These are phyloP conservation scores for Chionoecetes opilio DNA, from an alignment of 1,140 invertebrate genomes.

Conservation along the genomic window DNA sequence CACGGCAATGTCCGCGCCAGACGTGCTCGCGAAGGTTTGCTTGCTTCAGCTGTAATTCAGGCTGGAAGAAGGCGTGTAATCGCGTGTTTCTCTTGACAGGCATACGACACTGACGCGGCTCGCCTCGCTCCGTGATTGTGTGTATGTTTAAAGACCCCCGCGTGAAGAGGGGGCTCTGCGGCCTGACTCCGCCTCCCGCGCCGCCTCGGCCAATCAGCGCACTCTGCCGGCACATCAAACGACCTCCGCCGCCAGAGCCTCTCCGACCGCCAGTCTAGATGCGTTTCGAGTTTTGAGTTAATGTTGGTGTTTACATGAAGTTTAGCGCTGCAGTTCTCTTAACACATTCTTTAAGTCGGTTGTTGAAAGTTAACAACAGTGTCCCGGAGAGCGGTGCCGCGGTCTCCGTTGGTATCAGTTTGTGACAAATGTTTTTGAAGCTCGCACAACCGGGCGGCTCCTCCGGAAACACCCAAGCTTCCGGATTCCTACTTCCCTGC, in stretches of 20 bases:
- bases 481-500: slow-evolving; percentile 60
- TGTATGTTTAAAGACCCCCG: slow-evolving; percentile 70
- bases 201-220: slow-evolving; percentile 73
- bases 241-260: slow-evolving; percentile 69
- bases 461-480: slow-evolving; percentile 55
- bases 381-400: background rate
- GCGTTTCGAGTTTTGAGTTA: slow-evolving; percentile 79
- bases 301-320: slow-evolving; percentile 78
- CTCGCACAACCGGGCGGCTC: background rate
- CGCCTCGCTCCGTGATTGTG: slow-evolving; percentile 70
- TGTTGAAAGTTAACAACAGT: slow-evolving; percentile 38
- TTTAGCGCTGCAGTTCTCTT: slow-evolving; percentile 72
- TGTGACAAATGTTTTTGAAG: background rate
- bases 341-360: slow-evolving; percentile 48
- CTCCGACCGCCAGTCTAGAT: slow-evolving; percentile 65
- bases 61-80: slow-evolving; percentile 76
- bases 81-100: slow-evolving; percentile 74
- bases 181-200: slow-evolving; percentile 68
- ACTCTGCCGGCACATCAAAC: slow-evolving; percentile 64
- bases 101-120: slow-evolving; percentile 77
- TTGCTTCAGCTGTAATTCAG: slow-evolving; percentile 76
- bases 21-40: slow-evolving; percentile 34
- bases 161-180: slow-evolving; percentile 61
- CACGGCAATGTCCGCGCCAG: slow-evolving; percentile 4
- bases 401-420: background rate